Evolutionary conservation across 2,888 invertebrate species (phyloP).

Genomic region (Drosophila histrio): DNA sequence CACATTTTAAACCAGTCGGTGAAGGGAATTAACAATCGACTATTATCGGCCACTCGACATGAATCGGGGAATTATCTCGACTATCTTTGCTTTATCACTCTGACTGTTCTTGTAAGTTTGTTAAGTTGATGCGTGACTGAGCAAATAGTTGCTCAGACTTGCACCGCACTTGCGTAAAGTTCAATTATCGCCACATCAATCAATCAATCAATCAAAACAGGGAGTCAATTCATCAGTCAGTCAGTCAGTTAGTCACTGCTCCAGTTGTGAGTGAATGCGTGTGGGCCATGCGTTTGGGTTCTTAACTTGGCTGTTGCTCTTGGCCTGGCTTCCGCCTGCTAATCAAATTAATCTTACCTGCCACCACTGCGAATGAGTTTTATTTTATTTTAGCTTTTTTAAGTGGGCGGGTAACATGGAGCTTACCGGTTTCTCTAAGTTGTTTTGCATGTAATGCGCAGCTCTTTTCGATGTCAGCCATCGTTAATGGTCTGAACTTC

Average conservation of each 20-base stretch:
- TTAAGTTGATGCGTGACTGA: background rate
- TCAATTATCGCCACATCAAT: conserved; percentile 44
- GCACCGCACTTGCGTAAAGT: background rate
- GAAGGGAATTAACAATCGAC: background rate
- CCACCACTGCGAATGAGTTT: conserved; percentile 29
- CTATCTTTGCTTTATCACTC: conserved; percentile 21
- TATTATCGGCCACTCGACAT: conserved; percentile 27
- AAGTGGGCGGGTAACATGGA: conserved; percentile 42
- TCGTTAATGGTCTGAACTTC: conserved; percentile 43
- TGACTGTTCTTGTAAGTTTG: background rate
- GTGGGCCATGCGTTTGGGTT: conserved; percentile 44
- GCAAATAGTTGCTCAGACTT: background rate
- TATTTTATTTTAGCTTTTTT: conserved; percentile 13
- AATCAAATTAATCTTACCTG: conserved; percentile 64
- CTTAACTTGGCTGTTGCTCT: conserved; percentile 17
- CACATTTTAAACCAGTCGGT: conserved; percentile 32
- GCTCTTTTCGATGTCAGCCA: conserved; percentile 42
- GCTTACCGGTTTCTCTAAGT: conserved; percentile 63
- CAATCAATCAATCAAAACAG: conserved; percentile 39
- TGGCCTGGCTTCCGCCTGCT: conserved; percentile 63
- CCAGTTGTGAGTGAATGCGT: conserved; percentile 34
- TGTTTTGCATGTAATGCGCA: conserved; percentile 69
- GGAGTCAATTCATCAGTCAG: conserved; percentile 27
- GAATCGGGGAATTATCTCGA: conserved; percentile 3
- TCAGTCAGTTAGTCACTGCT: conserved; percentile 33